Percentiles rank a stretch among this genome's conserved stretches.
Conservation (phyloP, 2,888 invertebrate species). For the Polydesmus complanatus region DNA sequence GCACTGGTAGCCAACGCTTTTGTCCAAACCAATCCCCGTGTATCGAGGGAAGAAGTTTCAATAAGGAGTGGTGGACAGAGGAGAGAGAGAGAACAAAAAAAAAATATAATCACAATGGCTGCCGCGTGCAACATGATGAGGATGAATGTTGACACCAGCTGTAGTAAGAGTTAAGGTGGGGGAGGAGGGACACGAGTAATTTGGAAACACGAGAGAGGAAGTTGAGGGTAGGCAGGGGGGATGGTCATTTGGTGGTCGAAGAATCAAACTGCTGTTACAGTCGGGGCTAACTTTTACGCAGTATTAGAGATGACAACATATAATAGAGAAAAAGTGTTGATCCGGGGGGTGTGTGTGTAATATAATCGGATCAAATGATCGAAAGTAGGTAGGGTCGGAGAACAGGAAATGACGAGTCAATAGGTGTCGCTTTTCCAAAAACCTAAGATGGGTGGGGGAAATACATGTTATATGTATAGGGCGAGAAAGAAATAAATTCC, state of each 20-base stretch:
- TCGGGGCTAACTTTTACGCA: too few relatives aligned
- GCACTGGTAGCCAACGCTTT: not conserved
- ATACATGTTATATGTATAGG: too few relatives aligned
- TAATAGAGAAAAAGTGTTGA: not conserved
- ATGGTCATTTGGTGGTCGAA: not conserved
- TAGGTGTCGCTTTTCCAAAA: not conserved
- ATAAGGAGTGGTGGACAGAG: not conserved
- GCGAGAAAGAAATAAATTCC: not conserved
- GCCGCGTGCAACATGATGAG: not conserved
- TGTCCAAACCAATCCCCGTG: not conserved
- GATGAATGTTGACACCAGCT: not conserved
- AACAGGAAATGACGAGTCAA: not conserved
- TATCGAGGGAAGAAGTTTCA: not conserved
- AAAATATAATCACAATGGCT: not conserved
- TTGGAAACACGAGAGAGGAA: not conserved
- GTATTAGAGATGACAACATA: not conserved
- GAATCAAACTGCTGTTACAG: not conserved
- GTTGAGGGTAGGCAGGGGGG: not conserved
- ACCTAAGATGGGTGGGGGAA: too few relatives aligned
- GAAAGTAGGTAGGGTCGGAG: not conserved
- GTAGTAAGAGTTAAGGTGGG: not conserved
- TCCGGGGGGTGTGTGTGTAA: not conserved
- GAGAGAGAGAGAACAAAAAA: not conserved
- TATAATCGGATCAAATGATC: not conserved
- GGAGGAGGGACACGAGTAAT: too few relatives aligned